Conservation (phyloP, 2,113 vertebrate species). For the Bungarus multicinctus region DNA sequence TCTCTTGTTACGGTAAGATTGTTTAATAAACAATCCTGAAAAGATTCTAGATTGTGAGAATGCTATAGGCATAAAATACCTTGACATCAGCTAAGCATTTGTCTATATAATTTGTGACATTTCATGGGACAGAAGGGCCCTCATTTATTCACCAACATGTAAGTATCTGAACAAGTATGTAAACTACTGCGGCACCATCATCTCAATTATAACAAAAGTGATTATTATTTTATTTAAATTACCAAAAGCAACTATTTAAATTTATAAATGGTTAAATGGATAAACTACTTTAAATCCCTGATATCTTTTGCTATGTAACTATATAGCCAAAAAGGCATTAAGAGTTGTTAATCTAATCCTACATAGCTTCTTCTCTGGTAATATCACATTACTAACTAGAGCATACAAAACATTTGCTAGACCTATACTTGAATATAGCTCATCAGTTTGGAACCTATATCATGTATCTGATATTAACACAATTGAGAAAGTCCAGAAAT, state of each 20-base stretch:
- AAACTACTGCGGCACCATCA: neutral
- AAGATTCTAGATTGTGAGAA: neutral
- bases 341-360: too few relatives aligned
- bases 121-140: neutral
- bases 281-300: neutral
- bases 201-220: neutral
- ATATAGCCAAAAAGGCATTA: too few relatives aligned
- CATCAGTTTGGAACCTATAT: too few relatives aligned
- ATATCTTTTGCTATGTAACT: neutral
- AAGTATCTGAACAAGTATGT: neutral
- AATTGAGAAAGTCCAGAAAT: too few relatives aligned
- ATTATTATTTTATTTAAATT: neutral
- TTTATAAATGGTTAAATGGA: neutral
- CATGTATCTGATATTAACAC: too few relatives aligned
- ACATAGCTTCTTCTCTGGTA: too few relatives aligned
- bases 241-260: neutral
- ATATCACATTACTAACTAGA: too few relatives aligned
- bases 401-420: too few relatives aligned
- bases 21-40: neutral
- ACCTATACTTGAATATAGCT: too few relatives aligned
- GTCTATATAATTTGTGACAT: neutral
- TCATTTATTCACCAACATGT: neutral
- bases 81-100: neutral
- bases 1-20: neutral
- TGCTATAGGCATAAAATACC: neutral